Conservation (phyloP, 2,797 vertebrate species). For the Microctenopoma stevenorrisi region DNA sequence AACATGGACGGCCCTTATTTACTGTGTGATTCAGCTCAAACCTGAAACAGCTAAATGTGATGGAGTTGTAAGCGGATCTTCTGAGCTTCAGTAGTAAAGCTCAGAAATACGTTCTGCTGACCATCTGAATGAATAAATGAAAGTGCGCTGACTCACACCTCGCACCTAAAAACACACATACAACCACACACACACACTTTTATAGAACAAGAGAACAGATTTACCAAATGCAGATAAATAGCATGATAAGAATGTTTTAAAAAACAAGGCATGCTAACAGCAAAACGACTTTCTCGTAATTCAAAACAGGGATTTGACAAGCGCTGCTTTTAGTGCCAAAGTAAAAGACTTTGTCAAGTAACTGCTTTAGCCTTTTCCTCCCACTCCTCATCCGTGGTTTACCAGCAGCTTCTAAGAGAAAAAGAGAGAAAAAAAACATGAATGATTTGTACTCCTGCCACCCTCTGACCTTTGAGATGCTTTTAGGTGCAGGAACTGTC, state of each 20-base stretch:
- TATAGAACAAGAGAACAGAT: slow-evolving; percentile 35
- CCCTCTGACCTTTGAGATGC: slow-evolving; percentile 54
- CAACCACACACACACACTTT: not conserved
- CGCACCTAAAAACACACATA: slow-evolving; percentile 8
- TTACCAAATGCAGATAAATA: slow-evolving; percentile 50
- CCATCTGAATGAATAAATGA: slow-evolving; percentile 33
- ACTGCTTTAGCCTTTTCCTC: slow-evolving; percentile 31
- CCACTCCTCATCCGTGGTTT: slow-evolving; percentile 74
- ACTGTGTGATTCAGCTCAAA: slow-evolving; percentile 18
- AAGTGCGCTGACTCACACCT: slow-evolving; percentile 30
- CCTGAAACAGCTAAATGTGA: not conserved
- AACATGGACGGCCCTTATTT: slow-evolving; percentile 18
- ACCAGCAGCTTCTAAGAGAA: slow-evolving; percentile 71
- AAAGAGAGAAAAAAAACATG: slow-evolving; percentile 8
- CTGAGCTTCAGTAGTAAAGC: not conserved
- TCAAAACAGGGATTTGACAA: slow-evolving; percentile 27
- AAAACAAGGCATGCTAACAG: slow-evolving; percentile 63
- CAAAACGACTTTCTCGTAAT: slow-evolving; percentile 51
- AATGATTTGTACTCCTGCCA: slow-evolving; percentile 25
- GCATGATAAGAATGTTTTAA: slow-evolving; percentile 34
- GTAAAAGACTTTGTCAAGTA: slow-evolving; percentile 26
- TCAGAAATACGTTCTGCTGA: slow-evolving; percentile 22
- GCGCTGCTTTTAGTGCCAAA: slow-evolving; percentile 39
- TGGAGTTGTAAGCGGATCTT: too few relatives aligned
- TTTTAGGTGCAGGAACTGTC: slow-evolving; percentile 25